These are phyloP conservation scores for Crotophaga sulcirostris DNA, from an alignment of 2,113 vertebrate species.

Conservation along the genomic window DNA sequence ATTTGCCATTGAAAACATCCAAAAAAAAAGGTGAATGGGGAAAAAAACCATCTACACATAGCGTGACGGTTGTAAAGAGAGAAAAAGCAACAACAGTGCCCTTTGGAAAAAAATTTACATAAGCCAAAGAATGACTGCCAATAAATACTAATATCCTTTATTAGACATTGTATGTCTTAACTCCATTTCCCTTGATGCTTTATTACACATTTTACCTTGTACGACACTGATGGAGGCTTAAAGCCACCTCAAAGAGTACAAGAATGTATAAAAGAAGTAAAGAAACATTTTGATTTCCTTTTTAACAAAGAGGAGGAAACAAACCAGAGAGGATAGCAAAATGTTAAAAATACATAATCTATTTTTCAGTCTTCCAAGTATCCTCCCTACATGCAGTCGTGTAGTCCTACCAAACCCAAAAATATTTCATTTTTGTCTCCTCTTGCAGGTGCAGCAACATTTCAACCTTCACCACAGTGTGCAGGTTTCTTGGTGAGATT, in stretches of 20 bases:
- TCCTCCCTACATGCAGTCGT: not conserved
- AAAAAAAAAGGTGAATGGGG: not conserved
- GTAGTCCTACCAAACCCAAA: not conserved
- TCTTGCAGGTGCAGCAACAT: not conserved
- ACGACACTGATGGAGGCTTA: not conserved
- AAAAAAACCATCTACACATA: not conserved
- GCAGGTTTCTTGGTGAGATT: not conserved
- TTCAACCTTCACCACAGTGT: not conserved
- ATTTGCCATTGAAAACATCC: not conserved
- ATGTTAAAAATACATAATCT: not conserved
- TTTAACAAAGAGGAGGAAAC: not conserved
- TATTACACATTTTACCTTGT: not conserved
- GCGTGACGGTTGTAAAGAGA: not conserved
- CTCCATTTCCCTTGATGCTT: constrained; percentile 2
- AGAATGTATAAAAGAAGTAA: not conserved
- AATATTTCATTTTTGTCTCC: not conserved
- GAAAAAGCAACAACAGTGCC: not conserved
- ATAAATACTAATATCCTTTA: constrained; percentile 12
- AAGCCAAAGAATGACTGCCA: not conserved
- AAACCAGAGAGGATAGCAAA: not conserved
- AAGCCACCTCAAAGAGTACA: not conserved
- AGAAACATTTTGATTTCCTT: not conserved
- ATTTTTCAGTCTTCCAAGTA: not conserved
- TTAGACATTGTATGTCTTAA: not conserved
- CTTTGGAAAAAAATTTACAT: not conserved